phyloP scores from a whole-genome alignment of 1,140 invertebrate genomes.

The Drosophila sechellia region DNA sequence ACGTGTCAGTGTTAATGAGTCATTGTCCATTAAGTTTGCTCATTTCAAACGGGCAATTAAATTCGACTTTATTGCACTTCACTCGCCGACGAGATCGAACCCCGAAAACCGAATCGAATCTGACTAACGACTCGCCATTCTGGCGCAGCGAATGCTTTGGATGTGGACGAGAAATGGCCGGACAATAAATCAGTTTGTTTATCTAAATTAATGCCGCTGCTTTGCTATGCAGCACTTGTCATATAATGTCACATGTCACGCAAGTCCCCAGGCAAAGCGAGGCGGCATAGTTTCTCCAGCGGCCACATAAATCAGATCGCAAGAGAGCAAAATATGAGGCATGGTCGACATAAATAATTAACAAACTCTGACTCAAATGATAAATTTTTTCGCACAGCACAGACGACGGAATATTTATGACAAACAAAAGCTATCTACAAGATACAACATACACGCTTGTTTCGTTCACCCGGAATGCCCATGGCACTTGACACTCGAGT shows the following conservation, averaged over 20 bases:
- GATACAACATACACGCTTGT: constrained; percentile 11
- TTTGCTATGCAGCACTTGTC: constrained; percentile 42
- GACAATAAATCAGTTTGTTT: constrained; percentile 31
- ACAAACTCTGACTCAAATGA: constrained; percentile 83
- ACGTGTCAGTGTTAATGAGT: constrained; percentile 84
- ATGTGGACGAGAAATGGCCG: background rate
- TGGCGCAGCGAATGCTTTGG: background rate
- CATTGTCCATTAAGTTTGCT: constrained; percentile 83
- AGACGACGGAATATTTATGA: constrained; percentile 82
- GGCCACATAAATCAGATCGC: constrained; percentile 68
- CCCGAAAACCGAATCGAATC: constrained; percentile 33
- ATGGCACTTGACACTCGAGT: constrained; percentile 74
- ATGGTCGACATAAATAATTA: constrained; percentile 83
- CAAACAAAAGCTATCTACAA: constrained; percentile 53
- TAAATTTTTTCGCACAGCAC: constrained; percentile 72
- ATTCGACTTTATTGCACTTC: constrained; percentile 82
- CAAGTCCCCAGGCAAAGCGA: constrained; percentile 3
- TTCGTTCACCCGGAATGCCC: constrained; percentile 66
- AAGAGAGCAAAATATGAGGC: constrained; percentile 55
- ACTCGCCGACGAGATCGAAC: constrained; percentile 13
- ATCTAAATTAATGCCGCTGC: constrained; percentile 26
- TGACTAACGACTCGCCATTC: constrained; percentile 21
- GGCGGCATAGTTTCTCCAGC: constrained; percentile 7
- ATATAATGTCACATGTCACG: constrained; percentile 63
- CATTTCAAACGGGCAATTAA: constrained; percentile 83